Evolutionary conservation across 2,113 vertebrate genomes (phyloP).

Genomic region (Xyliphius kryptos): DNA sequence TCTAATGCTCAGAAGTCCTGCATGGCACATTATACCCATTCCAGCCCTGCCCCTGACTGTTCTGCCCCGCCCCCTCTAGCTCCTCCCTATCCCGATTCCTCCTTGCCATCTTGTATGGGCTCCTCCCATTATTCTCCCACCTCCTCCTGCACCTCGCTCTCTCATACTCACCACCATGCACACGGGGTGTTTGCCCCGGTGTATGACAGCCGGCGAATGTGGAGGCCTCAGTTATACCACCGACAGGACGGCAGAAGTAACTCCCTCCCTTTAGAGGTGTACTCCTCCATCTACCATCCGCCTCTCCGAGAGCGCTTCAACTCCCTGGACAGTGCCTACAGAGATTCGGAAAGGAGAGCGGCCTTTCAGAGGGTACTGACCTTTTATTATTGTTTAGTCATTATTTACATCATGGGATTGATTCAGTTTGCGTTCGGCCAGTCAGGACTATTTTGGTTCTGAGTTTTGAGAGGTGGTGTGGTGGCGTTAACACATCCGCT

Average conservation of each 20-base stretch:
- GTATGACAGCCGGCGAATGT: constrained; percentile 89
- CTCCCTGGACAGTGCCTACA: constrained; percentile 88
- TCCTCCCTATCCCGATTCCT: constrained; percentile 74
- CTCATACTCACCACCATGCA: constrained; percentile 75
- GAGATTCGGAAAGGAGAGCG: constrained; percentile 77
- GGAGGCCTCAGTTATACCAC: constrained; percentile 92
- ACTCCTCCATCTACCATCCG: constrained; percentile 83
- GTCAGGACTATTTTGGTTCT: no score
- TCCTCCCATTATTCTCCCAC: constrained; percentile 73
- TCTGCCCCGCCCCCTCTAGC: constrained; percentile 76
- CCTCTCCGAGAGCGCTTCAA: constrained; percentile 90
- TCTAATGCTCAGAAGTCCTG: constrained; percentile 81
- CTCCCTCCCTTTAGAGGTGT: constrained; percentile 91
- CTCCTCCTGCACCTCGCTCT: constrained; percentile 76
- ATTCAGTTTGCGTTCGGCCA: no score
- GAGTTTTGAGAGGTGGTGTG: no score
- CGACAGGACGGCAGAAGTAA: constrained; percentile 91
- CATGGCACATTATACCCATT: constrained; percentile 83
- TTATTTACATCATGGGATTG: no score
- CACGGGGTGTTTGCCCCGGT: constrained; percentile 88
- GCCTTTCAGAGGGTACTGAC: constrained; percentile 78
- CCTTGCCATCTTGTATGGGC: constrained; percentile 74
- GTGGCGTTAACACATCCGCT: no score
- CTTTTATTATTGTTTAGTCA: no score
- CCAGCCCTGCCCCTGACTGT: constrained; percentile 80